Evolutionary conservation across 1,140 invertebrate species (phyloP), one percentile per base, ranked within the genome.

Genomic region (Sitophilus oryzae): DNA sequence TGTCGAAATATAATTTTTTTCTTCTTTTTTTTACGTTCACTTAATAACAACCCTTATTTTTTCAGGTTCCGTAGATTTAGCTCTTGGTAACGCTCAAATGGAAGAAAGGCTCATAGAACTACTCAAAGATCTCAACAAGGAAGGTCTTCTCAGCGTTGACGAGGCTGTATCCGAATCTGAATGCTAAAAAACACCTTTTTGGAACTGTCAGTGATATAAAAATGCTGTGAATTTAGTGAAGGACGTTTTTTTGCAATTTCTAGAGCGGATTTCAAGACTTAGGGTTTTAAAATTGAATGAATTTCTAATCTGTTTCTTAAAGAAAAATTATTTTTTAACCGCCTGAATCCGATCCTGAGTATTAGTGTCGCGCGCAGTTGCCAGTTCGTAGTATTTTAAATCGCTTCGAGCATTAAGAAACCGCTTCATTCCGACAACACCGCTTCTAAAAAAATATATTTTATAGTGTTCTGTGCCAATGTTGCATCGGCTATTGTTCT

Each of bases 61-160:
- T 52, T 20, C 19, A 57, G 55, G 87, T 3, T 88, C 85, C 5
- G 84, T 89, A 9, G 87, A 90, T 66, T 80, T 88, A 25, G 82
- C 83, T 1, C 67, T 85, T 2, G 82, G 82, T 2, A 76, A 83
- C 61, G 78, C 82, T 3, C 70, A 80, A 18, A 86, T 85, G 1
- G 86, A 89, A 60, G 80, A 84, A 49, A 75, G 86, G 36, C 75
- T 69, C 8, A 46, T 80, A 34, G 77, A 78, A 58, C 73, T 83
- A 0, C 70, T 84, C 3, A 72, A 78, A 45, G 82, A 84, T 66
- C 64, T 84, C 6, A 71, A 82, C 58, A 74, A 73, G 10, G 81
- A 82, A 2, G 79, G 79, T 2, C 72, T 83, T 8, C 66, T 81
- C 4, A 60, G 42, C 22, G 47, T 58, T 3, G 62, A 66, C 15